A percentile compares a stretch with the other conserved stretches of the same genome.
Conservation (phyloP, 2,113 vertebrate genomes). For the Vireo altiloquus region DNA sequence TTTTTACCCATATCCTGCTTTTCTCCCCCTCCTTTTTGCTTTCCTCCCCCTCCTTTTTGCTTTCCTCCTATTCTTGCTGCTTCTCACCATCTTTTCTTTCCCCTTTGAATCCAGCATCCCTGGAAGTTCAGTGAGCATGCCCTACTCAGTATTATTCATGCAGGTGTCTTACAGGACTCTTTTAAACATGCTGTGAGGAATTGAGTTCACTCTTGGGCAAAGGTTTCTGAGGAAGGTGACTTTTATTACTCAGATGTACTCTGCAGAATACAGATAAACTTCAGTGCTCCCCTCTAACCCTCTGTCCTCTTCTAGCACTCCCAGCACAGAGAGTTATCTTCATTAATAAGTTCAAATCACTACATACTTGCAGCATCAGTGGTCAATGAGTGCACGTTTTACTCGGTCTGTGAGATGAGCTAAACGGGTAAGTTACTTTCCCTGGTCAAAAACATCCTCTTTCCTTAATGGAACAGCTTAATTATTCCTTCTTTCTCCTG, state of each 20-base stretch:
- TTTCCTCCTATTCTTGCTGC: neutral
- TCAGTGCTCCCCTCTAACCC: neutral
- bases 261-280: constrained; percentile 61
- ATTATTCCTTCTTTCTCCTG: constrained; percentile 9
- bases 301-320: neutral
- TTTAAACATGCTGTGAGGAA: constrained; percentile 32
- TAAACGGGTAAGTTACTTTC: neutral
- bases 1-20: neutral
- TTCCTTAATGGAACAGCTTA: constrained; percentile 42
- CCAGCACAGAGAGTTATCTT: neutral
- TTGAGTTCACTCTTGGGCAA: constrained; percentile 53
- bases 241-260: constrained; percentile 35
- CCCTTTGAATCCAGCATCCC: neutral
- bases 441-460: neutral
- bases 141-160: constrained; percentile 31
- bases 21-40: neutral
- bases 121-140: constrained; percentile 2
- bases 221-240: constrained; percentile 60
- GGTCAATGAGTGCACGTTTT: neutral
- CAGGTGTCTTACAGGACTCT: constrained; percentile 22
- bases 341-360: constrained; percentile 6
- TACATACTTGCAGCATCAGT: neutral
- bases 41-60: neutral
- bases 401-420: neutral
- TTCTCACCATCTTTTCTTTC: neutral